phyloP scores from a whole-genome alignment of 2,113 vertebrate species.

The Phaethon lepturus region DNA sequence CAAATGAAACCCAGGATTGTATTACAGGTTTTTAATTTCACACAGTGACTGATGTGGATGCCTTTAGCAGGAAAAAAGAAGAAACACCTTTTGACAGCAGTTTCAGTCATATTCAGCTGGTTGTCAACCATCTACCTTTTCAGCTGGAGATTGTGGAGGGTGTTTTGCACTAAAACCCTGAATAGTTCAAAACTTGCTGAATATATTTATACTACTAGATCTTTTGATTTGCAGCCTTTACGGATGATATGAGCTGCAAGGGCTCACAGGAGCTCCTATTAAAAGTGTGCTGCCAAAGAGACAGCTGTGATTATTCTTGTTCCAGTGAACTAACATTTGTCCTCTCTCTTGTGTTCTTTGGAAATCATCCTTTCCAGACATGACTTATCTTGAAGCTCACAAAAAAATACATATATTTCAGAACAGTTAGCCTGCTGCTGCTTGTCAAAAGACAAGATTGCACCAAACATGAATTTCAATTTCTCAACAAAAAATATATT shows the following conservation, averaged over 20 bases:
- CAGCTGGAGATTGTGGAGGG: neutral
- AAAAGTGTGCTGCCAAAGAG: neutral
- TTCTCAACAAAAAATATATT: neutral
- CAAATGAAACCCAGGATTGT: neutral
- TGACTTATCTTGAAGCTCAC: neutral
- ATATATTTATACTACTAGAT: neutral
- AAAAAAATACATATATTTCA: accelerated
- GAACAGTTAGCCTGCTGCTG: neutral
- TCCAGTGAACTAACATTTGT: neutral
- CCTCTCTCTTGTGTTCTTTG: neutral
- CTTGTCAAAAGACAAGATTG: neutral
- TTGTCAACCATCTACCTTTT: neutral
- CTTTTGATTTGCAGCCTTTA: neutral
- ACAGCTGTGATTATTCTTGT: neutral
- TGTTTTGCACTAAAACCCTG: neutral
- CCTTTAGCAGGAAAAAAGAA: neutral
- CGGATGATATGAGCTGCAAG: neutral
- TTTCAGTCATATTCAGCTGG: neutral
- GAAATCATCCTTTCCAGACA: neutral
- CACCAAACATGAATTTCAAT: neutral
- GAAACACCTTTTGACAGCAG: neutral
- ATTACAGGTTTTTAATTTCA: neutral
- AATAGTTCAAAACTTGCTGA: neutral
- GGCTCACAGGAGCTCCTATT: neutral
- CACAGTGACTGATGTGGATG: neutral